Base-by-base conservation (phyloP, 2,797 vertebrate species). In the Channa striata region DNA sequence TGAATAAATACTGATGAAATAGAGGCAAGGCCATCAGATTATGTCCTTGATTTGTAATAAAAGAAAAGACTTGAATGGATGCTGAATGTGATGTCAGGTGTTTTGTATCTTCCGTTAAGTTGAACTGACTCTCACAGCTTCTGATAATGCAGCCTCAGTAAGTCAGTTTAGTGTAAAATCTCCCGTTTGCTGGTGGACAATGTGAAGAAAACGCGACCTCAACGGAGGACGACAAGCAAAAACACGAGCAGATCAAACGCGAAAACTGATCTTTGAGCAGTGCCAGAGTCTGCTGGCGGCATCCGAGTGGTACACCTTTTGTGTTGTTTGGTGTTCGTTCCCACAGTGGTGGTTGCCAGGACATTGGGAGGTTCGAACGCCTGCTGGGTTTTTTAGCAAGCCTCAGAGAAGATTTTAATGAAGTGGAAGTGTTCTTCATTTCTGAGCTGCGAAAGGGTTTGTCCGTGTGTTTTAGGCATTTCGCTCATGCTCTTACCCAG, bases 401-500 rank as follows among this genome's bases (percentile, higher is more conserved):
- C n/a, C 43, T 47, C 16, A 33, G 53, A n/a, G 50, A 44, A 42
- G 33, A 34, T 25, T 72, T 68, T 39, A 69, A 51, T 65, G 50
- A 53, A 12, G 37, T 40, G 47, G 51, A 5, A 49, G 11, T 30
- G 6, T 1, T 20, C 36, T 34, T 19, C 14, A 11, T 16, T 19
- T 57, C 33, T 13, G 9, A 59, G 30, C 23, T 21, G 44, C 37
- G 11, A 44, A 33, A 11, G 23, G 16, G 25, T 30, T 30, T 30
- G 25, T 30, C 6, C 6, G 25, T 30, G 25, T 6, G 25, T 4
- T 30, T 30, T 30, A 30, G 25, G 4, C 4, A 4, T 30, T 30
- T 30, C 4, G 25, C 25, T 30, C 25, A 30, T n/a, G n/a, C n/a
- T n/a, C n/a, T n/a, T n/a, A n/a, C n/a, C n/a, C n/a, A n/a, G n/a